These are phyloP conservation scores for Geodia barretti DNA, from an alignment of 37 sponge, comb jelly and placozoan species.

Conservation along the genomic window DNA sequence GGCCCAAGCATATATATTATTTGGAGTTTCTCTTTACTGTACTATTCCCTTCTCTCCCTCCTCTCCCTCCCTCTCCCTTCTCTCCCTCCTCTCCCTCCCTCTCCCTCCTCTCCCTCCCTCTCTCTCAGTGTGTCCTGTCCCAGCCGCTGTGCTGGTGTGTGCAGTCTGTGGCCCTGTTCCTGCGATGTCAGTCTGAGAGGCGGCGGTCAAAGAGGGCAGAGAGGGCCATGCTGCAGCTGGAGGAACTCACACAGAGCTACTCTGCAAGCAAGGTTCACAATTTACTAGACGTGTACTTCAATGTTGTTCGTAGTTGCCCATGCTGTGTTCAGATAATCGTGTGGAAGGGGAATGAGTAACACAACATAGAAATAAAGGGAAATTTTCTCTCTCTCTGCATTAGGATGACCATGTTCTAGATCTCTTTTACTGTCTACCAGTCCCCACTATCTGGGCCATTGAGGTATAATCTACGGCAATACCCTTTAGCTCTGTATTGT, in stretches of 20 bases:
- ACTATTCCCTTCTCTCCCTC: neutral
- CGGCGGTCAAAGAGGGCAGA: conserved; percentile 42
- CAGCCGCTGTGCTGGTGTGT: conserved; percentile 69
- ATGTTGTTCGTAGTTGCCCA: no score
- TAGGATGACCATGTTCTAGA: conserved; percentile 13
- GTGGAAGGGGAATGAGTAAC: no score
- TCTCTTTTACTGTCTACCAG: conserved; percentile 53
- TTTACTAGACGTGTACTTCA: no score
- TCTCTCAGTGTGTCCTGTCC: neutral
- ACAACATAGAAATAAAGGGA: no score
- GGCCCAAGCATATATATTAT: no score
- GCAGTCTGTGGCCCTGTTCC: conserved; percentile 53
- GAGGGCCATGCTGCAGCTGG: conserved; percentile 81
- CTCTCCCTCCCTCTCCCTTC: neutral
- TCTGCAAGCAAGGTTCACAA: neutral
- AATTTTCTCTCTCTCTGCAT: no score
- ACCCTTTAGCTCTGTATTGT: neutral
- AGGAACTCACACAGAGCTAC: conserved; percentile 16
- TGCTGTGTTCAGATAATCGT: no score
- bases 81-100: neutral
- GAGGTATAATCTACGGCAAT: conserved; percentile 34
- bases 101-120: neutral
- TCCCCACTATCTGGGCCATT: conserved; percentile 68
- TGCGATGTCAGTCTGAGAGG: conserved; percentile 47
- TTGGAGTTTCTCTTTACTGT: no score